A percentile compares a stretch with the other conserved stretches of the same genome.
These are phyloP conservation scores for Mormyrops boulengeri DNA, from an alignment of 2,797 vertebrate genomes.

Conservation along the genomic window DNA sequence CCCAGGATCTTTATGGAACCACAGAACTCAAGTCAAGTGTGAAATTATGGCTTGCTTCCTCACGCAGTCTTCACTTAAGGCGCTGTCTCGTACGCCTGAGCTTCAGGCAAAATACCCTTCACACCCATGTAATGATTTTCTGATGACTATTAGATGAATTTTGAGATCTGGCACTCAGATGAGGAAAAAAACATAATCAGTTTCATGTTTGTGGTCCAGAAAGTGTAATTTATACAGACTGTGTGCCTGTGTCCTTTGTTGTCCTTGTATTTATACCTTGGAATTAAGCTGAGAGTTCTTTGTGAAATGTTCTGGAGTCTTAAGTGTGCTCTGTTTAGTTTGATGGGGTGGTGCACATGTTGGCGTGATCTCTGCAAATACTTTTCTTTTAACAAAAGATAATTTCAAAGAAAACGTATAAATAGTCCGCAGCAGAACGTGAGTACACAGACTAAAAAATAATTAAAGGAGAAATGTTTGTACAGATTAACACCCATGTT, in stretches of 20 bases:
- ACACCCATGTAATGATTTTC: slow-evolving; percentile 7
- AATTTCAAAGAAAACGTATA: slow-evolving; percentile 2
- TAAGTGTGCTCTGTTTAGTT: neutral
- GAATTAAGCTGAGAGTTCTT: neutral
- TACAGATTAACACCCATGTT: neutral
- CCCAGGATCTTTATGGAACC: neutral
- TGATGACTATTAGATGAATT: neutral
- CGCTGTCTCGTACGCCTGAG: neutral
- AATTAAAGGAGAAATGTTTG: slow-evolving; percentile 1
- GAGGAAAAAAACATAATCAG: neutral
- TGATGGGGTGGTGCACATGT: neutral
- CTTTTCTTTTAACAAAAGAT: neutral
- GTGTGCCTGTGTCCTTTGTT: neutral
- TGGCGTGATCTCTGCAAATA: slow-evolving; percentile 10
- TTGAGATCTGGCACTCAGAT: neutral
- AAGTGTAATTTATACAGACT: neutral
- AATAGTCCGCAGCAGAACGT: neutral
- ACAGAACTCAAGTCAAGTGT: neutral
- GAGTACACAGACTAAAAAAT: neutral
- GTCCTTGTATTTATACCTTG: neutral
- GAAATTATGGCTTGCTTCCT: neutral
- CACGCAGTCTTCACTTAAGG: neutral
- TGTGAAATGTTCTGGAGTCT: neutral
- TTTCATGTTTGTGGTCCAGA: neutral
- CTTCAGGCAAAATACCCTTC: neutral